Evolutionary conservation across 1,140 invertebrate species (phyloP), one percentile per base, ranked within the genome.

Genomic region (Drosophila repleta): DNA sequence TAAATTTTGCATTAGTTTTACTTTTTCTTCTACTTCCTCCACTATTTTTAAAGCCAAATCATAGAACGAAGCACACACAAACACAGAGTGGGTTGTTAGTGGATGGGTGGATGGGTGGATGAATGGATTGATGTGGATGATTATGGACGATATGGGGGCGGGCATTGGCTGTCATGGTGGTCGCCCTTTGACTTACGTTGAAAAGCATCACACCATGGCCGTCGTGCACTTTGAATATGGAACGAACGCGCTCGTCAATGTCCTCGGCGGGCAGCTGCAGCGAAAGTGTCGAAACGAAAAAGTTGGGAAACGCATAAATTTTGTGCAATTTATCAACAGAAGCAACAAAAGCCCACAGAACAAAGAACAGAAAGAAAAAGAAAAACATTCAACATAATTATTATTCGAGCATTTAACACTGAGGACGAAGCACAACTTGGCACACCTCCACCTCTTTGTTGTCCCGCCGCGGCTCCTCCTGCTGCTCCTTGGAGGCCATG

Each of bases 1-100:
- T 76, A 88, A 63, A 88, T 79, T 58, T 74, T 49, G 78, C 26
- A 62, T 85, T 81, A 87, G 67, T 82, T 60, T 67, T 46, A 21
- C 10, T 21, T 21, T 11, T 46, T 17, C 17, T 46, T 18, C 15
- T 43, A 6, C 15, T 24, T n/a, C n/a, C n/a, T n/a, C n/a, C n/a
- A n/a, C n/a, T 26, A 55, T 6, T 3, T 21, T 24, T 13, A 13
- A 15, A 26, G 35, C 55, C 66, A 37, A 63, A 69, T 53, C 21
- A 35, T 3, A 55, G 65, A 61, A 46, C 32, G 24, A 71, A 68
- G 26, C 46, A 61, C 39, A 70, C 41, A 70, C 58, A 69, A 39
- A 79, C 45, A 79, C 69, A 76, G 41, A 74, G 29, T 76, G 43
- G 76, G 52, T 70, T 63, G 46, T 66, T 60, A 77, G 56, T 20